A percentile compares a stretch with the other conserved stretches of the same genome.
phyloP scores from a whole-genome alignment of 2,797 vertebrate genomes.

The Pangasius larnaudii region DNA sequence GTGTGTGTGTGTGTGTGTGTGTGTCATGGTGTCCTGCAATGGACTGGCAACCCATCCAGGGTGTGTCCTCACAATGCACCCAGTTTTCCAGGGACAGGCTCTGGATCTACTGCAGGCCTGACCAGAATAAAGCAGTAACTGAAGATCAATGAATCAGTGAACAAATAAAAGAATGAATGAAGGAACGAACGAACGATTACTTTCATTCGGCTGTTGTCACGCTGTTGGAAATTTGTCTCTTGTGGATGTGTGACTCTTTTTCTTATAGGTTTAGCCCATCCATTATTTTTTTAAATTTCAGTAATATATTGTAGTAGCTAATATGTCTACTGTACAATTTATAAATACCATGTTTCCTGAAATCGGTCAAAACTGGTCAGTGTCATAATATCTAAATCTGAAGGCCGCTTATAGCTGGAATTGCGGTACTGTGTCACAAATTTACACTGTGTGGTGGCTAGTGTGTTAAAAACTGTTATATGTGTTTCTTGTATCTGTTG shows the following conservation, averaged over 20 bases:
- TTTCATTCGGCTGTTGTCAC: neutral
- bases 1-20: neutral
- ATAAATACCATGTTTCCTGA: neutral
- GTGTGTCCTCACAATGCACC: neutral
- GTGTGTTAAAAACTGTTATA: neutral
- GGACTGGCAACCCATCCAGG: neutral
- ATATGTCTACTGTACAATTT: neutral
- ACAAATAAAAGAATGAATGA: neutral
- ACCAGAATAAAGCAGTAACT: neutral
- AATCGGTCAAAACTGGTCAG: neutral
- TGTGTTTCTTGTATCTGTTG: neutral
- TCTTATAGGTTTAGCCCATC: neutral
- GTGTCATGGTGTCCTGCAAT: neutral
- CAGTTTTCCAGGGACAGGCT: neutral
- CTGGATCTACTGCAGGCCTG: neutral
- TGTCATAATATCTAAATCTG: neutral
- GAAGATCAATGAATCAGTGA: neutral
- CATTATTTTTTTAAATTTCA: neutral
- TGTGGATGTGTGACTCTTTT: neutral
- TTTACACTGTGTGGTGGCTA: neutral
- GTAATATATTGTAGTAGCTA: neutral
- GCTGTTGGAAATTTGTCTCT: neutral
- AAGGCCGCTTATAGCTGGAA: neutral
- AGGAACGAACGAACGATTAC: neutral
- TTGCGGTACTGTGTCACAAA: neutral